A percentile compares a stretch with the other conserved stretches of the same genome.
Conservation (phyloP, 1,140 invertebrate genomes). For the Lasaia peninsularis region DNA sequence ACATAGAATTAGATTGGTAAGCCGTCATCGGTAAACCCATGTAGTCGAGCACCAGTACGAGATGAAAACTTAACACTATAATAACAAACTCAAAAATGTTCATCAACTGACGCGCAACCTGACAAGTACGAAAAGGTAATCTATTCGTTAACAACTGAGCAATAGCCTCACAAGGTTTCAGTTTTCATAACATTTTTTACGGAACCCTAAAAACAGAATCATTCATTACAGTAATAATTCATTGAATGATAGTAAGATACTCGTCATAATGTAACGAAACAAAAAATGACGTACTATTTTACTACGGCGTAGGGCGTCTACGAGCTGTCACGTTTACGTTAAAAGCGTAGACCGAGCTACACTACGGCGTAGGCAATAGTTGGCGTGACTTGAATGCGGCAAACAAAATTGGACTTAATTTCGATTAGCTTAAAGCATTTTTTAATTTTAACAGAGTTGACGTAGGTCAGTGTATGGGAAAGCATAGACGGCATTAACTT, state of each 20-base stretch:
- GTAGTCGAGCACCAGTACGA: too few relatives aligned
- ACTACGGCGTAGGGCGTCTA: conserved; percentile 54
- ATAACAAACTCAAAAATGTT: too few relatives aligned
- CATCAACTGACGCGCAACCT: too few relatives aligned
- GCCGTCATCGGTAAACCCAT: too few relatives aligned
- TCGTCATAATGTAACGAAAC: neutral
- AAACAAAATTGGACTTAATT: conserved; percentile 17
- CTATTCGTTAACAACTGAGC: too few relatives aligned
- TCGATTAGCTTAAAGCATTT: neutral
- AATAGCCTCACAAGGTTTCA: too few relatives aligned
- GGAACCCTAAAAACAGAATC: neutral
- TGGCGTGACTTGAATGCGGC: conserved; percentile 25
- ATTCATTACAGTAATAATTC: neutral
- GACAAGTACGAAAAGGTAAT: too few relatives aligned
- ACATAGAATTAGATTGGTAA: too few relatives aligned
- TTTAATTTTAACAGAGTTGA: neutral
- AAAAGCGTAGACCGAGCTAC: conserved; percentile 37
- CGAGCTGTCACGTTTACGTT: conserved; percentile 46
- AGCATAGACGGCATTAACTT: too few relatives aligned
- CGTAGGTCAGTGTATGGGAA: neutral
- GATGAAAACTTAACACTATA: too few relatives aligned
- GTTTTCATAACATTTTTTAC: too few relatives aligned
- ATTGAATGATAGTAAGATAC: neutral
- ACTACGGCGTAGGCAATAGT: conserved; percentile 39
- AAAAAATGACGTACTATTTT: neutral